Percentiles rank a stretch among this genome's conserved stretches.
These are phyloP conservation scores for Oligia latruncula DNA, from an alignment of 2,888 invertebrate species.

Conservation along the genomic window DNA sequence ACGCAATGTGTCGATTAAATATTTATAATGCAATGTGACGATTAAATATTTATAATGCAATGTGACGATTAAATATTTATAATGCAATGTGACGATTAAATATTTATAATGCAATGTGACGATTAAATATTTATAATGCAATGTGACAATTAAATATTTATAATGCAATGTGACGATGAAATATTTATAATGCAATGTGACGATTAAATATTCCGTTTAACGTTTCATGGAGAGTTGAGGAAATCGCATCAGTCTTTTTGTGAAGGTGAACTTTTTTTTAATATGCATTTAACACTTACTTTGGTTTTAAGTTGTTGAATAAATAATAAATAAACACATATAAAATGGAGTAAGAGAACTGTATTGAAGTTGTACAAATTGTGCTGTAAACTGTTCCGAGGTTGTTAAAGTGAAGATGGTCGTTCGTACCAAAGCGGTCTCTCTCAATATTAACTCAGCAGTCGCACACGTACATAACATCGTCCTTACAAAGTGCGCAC, in stretches of 20 bases:
- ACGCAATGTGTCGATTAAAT: too few relatives aligned
- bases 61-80: constrained; percentile 48
- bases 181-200: constrained; percentile 51
- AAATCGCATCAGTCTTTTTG: constrained; percentile 1
- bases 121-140: constrained; percentile 52
- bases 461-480: background rate
- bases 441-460: constrained; percentile 9
- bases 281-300: background rate
- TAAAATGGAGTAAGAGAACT: background rate
- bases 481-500: constrained; percentile 22
- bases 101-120: constrained; percentile 48
- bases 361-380: background rate
- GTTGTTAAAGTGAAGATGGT: constrained; percentile 7
- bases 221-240: constrained; percentile 29
- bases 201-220: constrained; percentile 51
- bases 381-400: constrained; percentile 1
- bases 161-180: constrained; percentile 42
- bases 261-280: background rate
- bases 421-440: constrained; percentile 25
- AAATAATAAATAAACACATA: background rate
- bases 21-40: constrained; percentile 49
- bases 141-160: constrained; percentile 48
- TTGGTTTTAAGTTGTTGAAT: background rate
- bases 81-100: constrained; percentile 44
- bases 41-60: constrained; percentile 52